Conservation (phyloP, 2,113 vertebrate species). For the Bubo scandiacus region DNA sequence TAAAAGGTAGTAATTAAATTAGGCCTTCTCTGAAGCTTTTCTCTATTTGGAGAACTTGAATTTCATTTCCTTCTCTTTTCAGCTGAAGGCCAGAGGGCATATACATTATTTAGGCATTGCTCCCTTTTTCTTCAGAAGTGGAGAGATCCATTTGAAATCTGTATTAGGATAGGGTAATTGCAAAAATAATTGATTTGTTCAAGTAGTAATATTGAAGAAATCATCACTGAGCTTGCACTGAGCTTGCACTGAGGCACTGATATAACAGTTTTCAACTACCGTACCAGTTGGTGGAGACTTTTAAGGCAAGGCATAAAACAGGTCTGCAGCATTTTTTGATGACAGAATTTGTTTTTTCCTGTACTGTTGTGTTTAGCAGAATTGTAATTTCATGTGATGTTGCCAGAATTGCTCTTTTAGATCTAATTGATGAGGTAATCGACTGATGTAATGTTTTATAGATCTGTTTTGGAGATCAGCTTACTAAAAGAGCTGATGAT, state of each 20-base stretch:
- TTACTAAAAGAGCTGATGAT: neutral
- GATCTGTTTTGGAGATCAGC: constrained; percentile 8
- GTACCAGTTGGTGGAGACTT: neutral
- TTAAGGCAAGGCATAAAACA: neutral
- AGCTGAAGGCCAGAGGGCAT: neutral
- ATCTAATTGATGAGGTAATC: neutral
- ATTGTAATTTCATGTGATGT: neutral
- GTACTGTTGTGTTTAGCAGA: neutral
- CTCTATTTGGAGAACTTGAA: neutral
- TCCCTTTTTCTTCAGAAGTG: neutral
- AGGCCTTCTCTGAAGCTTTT: neutral
- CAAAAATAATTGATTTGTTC: constrained; percentile 24
- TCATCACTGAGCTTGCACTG: neutral
- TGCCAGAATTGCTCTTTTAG: neutral
- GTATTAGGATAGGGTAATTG: neutral
- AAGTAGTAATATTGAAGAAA: neutral
- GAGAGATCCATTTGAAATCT: neutral
- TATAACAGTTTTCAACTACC: neutral
- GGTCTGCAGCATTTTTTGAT: neutral
- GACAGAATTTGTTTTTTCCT: no score
- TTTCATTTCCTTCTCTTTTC: neutral
- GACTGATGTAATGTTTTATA: neutral
- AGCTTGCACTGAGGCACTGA: neutral
- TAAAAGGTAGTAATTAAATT: constrained; percentile 34
- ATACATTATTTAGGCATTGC: neutral